Percentiles rank a stretch among this genome's conserved stretches.
Conservation (phyloP, 2,113 vertebrate genomes). For the Mirza zaza region DNA sequence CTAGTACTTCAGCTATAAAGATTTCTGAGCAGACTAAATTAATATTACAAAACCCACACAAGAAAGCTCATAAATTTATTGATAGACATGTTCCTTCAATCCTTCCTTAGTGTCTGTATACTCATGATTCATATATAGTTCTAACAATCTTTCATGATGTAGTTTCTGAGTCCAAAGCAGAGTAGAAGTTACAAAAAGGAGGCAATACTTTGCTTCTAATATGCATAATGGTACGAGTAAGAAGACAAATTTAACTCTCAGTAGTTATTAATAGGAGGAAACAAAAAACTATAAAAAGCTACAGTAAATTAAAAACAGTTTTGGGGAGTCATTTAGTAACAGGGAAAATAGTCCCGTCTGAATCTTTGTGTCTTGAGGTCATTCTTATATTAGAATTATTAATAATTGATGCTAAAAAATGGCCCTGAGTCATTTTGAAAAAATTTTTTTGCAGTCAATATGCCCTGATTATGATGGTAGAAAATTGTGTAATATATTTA, state of each 20-base stretch:
- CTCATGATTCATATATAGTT: background rate
- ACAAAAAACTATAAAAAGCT: background rate
- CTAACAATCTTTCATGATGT: background rate
- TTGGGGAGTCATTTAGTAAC: background rate
- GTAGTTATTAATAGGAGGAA: background rate
- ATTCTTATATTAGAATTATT: background rate
- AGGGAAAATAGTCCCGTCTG: background rate
- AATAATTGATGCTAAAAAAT: slow-evolving; percentile 12
- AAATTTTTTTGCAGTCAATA: background rate
- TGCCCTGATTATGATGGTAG: background rate
- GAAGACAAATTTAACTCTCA: slow-evolving; percentile 12
- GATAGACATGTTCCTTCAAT: background rate
- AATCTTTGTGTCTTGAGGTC: background rate
- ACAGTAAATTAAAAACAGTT: background rate
- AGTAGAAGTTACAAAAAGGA: background rate
- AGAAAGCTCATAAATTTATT: background rate
- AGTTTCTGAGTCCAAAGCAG: background rate
- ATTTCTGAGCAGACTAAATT: background rate
- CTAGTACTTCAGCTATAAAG: background rate
- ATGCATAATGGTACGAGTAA: background rate
- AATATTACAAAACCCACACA: background rate
- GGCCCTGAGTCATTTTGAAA: background rate
- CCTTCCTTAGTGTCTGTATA: background rate
- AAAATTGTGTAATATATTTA: slow-evolving; percentile 1
- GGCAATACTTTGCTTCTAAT: background rate